Evolutionary conservation across 2,113 vertebrate species (phyloP), one percentile per base, ranked within the genome.

Genomic region (Stercorarius parasiticus): DNA sequence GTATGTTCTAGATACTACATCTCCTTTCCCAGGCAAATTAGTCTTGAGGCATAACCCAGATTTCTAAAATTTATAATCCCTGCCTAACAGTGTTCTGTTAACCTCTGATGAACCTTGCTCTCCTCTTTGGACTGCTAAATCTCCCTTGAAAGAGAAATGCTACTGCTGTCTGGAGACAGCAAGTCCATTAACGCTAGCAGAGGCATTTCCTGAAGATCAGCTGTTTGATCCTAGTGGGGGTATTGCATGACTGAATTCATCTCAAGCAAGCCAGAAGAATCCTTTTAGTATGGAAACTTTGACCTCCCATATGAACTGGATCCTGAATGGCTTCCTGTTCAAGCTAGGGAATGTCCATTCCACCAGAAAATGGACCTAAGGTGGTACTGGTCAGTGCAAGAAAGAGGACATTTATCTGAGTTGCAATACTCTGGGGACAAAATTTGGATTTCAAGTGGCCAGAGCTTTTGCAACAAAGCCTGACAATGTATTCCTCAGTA

Each of bases 181-280:
- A 0, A 47, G n/a, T 43, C 20, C 0, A 0, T 78, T 43, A 47
- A 10, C 0, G 0, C 23, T 42, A 42, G 32, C 65, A 82, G 65
- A 64, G 23, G 29, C 15, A 67, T 90, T 93, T 90, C 82, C 74
- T 90, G 52, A 92, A 93, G 47, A 76, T 67, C 78, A 88, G 18
- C 58, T 93, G 8, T n/a, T 38, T 82, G 65, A 65, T 79, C 74
- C 78, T 95, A n/a, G 52, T 50, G 55, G 17, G 50, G 21, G 1
- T 85, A 85, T 90, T 92, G 45, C 52, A 72, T 82, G 78, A 52
- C 32, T n/a, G 17, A 87, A 90, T 71, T 79, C 6, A 27, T 64
- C 65, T 67, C 67, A 82, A 82, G 64, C 34, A 91, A 84, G 13
- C 19, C 64, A 74, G 42, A 71, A 53, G 34, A 62, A 78, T 23